These are phyloP conservation scores for Andricus curvator DNA, from an alignment of 2,888 invertebrate species.

Conservation along the genomic window DNA sequence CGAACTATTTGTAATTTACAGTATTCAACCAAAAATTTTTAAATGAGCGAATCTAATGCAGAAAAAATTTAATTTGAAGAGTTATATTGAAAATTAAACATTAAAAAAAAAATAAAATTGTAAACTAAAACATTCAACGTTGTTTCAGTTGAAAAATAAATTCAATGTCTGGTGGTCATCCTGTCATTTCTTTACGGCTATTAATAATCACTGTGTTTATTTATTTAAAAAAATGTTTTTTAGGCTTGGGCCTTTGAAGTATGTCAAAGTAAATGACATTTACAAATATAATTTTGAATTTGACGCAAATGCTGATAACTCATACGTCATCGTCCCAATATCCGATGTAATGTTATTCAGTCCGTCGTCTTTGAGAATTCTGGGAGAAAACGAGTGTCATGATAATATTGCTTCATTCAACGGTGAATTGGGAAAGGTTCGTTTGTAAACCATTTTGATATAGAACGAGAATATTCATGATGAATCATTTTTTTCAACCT, in stretches of 20 bases:
- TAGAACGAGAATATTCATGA: no score
- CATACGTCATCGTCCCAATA: slow-evolving; percentile 83
- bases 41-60: no score
- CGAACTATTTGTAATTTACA: no score
- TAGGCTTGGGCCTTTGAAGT: slow-evolving; percentile 68
- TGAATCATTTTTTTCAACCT: no score
- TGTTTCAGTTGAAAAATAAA: no score
- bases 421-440: slow-evolving; percentile 80
- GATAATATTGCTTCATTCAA: slow-evolving; percentile 83
- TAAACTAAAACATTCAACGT: no score
- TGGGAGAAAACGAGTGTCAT: slow-evolving; percentile 85
- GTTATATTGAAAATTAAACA: no score
- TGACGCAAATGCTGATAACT: slow-evolving; percentile 68
- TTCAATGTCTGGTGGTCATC: no score
- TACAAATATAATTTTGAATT: slow-evolving; percentile 77
- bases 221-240: slow-evolving; percentile 39
- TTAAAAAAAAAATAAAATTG: no score
- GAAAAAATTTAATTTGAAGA: no score
- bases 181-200: background rate
- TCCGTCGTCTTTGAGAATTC: slow-evolving; percentile 82
- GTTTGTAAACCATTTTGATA: background rate
- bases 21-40: no score
- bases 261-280: slow-evolving; percentile 54
- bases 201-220: slow-evolving; percentile 16
- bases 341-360: slow-evolving; percentile 87